Percentiles rank a stretch among this genome's conserved stretches.
Evolutionary conservation across 2,113 vertebrate genomes (phyloP).

Genomic region (Pseudois nayaur): DNA sequence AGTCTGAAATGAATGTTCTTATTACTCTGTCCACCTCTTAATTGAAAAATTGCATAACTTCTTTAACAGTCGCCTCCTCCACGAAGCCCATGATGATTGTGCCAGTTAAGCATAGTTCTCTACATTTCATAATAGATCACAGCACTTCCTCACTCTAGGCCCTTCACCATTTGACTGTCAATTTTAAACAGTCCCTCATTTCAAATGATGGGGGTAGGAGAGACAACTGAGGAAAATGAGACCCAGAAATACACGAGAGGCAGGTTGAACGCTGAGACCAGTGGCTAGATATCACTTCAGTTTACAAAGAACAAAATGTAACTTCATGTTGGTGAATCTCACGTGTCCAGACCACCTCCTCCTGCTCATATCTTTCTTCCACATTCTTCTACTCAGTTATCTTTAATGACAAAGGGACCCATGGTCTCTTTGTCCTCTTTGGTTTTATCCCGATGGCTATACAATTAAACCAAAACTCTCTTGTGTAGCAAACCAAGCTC

Average conservation of each 20-base stretch:
- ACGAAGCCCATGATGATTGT: accelerated
- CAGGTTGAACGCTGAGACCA: accelerated
- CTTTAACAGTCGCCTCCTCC: neutral
- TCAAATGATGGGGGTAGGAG: neutral
- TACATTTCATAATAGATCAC: neutral
- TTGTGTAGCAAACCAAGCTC: neutral
- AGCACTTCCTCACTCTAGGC: neutral
- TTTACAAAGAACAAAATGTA: neutral
- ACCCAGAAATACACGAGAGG: neutral
- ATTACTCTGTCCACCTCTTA: neutral
- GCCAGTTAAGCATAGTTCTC: neutral
- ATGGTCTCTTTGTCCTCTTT: neutral
- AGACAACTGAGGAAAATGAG: neutral
- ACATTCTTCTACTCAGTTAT: neutral
- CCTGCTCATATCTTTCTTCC: neutral
- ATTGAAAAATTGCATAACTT: neutral
- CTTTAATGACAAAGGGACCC: neutral
- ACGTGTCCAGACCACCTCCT: neutral
- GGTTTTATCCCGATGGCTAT: neutral
- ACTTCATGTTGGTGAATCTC: neutral
- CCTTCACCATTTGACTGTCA: neutral
- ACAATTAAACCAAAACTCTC: neutral
- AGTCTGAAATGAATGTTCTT: neutral
- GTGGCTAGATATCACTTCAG: neutral
- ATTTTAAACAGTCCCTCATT: neutral